phyloP scores from a whole-genome alignment of 2,113 vertebrate genomes.

The Poeciliopsis occidentalis region DNA sequence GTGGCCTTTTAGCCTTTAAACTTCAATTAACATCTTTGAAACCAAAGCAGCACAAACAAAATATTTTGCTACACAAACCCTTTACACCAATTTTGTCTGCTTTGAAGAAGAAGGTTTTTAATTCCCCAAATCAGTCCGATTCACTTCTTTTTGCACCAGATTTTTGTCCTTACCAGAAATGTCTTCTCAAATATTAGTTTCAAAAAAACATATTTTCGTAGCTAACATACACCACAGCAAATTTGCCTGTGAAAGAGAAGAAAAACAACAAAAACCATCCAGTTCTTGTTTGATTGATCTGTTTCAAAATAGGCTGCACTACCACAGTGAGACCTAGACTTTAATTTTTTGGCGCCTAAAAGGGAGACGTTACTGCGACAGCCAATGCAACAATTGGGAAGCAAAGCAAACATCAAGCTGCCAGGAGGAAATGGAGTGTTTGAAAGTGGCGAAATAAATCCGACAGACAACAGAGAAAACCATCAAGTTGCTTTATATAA shows the following conservation, averaged over 20 bases:
- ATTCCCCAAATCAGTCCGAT: neutral
- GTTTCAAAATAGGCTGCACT: neutral
- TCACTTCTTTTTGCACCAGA: neutral
- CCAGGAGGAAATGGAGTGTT: neutral
- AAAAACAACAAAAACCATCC: neutral
- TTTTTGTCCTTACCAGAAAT: neutral
- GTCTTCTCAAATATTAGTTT: neutral
- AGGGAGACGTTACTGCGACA: no score
- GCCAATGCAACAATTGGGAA: no score
- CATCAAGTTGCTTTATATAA: no score
- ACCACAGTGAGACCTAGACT: neutral
- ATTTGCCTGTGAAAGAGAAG: neutral
- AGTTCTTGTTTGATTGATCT: neutral
- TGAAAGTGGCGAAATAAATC: no score
- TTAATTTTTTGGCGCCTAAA: neutral
- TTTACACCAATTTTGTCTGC: no score
- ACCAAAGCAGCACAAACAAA: no score
- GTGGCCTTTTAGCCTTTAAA: no score
- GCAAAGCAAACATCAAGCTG: neutral
- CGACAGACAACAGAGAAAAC: no score
- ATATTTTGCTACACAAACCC: no score
- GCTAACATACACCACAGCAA: neutral
- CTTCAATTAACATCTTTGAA: no score
- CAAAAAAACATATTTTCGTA: neutral
- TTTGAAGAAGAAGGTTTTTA: neutral